Percentiles rank a stretch among this genome's conserved stretches.
These are phyloP conservation scores for Moxostoma hubbsi DNA, from an alignment of 2,797 vertebrate genomes.

Conservation along the genomic window DNA sequence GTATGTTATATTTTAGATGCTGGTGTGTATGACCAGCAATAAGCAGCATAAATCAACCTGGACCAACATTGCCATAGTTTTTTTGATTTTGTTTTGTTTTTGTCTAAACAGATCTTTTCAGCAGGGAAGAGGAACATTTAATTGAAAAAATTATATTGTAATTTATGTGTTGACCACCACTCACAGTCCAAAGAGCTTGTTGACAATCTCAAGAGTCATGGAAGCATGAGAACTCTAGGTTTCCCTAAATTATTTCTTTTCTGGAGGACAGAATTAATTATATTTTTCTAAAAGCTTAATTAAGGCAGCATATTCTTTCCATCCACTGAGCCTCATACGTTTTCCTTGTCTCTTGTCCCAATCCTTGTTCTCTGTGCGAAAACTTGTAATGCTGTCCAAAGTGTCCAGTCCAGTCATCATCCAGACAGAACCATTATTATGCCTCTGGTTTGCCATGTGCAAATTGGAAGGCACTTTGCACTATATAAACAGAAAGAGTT, in stretches of 20 bases:
- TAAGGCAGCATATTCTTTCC: not conserved
- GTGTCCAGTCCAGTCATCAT: slow-evolving; percentile 14
- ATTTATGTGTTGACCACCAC: not conserved
- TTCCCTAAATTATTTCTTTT: not conserved
- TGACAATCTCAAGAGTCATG: slow-evolving; percentile 6
- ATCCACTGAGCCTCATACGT: not conserved
- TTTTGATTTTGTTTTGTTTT: not conserved
- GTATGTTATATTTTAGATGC: not conserved
- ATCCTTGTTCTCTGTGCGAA: not conserved
- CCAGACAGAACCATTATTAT: slow-evolving; percentile 22
- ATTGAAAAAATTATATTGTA: not conserved
- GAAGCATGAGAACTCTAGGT: not conserved
- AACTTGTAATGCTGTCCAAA: not conserved
- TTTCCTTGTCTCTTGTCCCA: not conserved
- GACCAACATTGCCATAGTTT: not conserved
- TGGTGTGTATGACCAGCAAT: not conserved
- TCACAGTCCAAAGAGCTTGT: not conserved
- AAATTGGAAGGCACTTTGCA: slow-evolving; percentile 26
- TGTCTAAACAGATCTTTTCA: not conserved
- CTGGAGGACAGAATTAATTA: not conserved
- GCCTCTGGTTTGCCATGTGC: slow-evolving; percentile 13
- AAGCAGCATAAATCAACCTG: not conserved
- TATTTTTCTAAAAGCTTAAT: slow-evolving; percentile 22
- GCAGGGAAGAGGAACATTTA: not conserved
- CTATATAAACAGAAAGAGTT: slow-evolving; percentile 35